These are phyloP conservation scores for Bombus huntii DNA, from an alignment of 1,140 invertebrate genomes.

Conservation along the genomic window DNA sequence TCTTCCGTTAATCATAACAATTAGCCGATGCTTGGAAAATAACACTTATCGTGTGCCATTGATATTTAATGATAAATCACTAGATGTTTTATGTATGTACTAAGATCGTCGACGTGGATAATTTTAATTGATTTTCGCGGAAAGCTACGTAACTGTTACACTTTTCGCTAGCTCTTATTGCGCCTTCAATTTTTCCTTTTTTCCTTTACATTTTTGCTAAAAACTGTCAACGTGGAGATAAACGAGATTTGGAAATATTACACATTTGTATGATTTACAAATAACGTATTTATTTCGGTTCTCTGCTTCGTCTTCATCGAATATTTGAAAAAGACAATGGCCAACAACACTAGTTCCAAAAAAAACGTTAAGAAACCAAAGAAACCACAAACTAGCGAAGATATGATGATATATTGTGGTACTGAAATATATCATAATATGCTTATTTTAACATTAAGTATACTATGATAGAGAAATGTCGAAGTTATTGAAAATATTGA, in stretches of 20 bases:
- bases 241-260: too few relatives aligned
- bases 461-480: too few relatives aligned
- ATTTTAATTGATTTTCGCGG: slow-evolving; percentile 22
- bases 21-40: neutral
- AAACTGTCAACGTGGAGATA: neutral
- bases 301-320: neutral
- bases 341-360: too few relatives aligned
- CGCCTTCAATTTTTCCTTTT: neutral
- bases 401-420: too few relatives aligned
- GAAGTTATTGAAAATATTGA: too few relatives aligned
- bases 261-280: neutral
- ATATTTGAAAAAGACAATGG: too few relatives aligned
- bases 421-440: too few relatives aligned
- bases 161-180: neutral
- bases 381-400: too few relatives aligned
- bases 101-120: neutral
- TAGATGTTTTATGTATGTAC: neutral
- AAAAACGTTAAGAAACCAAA: too few relatives aligned
- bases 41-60: neutral
- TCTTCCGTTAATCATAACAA: neutral
- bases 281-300: neutral
- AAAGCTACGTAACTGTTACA: neutral
- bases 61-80: slow-evolving; percentile 1
- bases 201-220: neutral
- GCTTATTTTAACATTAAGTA: too few relatives aligned